A percentile compares a stretch with the other conserved stretches of the same genome.
phyloP scores from a whole-genome alignment of 2,797 vertebrate species.

The Strix occidentalis region DNA sequence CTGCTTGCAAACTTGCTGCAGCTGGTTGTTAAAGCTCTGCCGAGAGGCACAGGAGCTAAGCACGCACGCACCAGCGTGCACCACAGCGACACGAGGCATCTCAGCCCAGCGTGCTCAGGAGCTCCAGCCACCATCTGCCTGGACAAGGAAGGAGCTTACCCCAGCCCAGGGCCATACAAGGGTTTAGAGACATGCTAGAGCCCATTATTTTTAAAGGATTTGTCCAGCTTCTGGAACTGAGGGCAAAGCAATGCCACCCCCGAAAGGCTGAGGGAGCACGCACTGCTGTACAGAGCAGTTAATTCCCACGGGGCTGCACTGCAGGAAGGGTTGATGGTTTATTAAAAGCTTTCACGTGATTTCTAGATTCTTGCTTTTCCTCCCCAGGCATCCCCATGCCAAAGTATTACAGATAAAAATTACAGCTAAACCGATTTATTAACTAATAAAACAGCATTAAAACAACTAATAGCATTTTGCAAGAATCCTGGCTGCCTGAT shows the following conservation, averaged over 20 bases:
- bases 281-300: neutral
- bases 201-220: neutral
- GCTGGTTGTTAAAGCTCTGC: neutral
- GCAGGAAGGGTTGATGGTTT: neutral
- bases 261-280: neutral
- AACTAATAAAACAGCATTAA: neutral
- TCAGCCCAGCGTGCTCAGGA: neutral
- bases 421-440: neutral
- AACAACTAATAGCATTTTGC: neutral
- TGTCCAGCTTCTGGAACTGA: neutral
- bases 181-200: neutral
- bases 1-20: neutral
- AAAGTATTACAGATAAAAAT: neutral
- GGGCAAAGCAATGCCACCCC: neutral
- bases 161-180: neutral
- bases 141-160: neutral
- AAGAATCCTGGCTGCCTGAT: neutral
- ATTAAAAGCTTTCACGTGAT: neutral
- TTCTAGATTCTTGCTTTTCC: neutral
- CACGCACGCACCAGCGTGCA: accelerated
- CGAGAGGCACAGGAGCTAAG: accelerated
- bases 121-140: neutral
- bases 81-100: too few relatives aligned
- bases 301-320: neutral
- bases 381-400: neutral